These are phyloP conservation scores for Ctenosaura bakeri DNA, from an alignment of 2,797 vertebrate genomes.

Conservation along the genomic window DNA sequence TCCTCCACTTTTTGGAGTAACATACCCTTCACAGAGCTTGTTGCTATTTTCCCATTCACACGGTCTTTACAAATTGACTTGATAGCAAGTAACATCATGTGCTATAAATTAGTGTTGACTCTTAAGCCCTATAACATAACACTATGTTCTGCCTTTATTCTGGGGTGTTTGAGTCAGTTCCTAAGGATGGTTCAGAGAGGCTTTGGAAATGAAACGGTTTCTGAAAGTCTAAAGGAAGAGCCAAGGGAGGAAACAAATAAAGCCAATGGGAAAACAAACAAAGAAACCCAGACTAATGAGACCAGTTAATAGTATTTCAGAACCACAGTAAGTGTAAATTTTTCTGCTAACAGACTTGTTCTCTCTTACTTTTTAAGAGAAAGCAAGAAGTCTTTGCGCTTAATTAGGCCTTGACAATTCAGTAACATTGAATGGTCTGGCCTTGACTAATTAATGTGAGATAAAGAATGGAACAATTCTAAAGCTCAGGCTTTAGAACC, in stretches of 20 bases:
- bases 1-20: no score
- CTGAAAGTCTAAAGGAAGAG: neutral
- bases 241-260: neutral
- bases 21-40: no score
- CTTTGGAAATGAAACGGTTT: neutral
- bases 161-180: neutral
- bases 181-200: neutral
- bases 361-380: neutral
- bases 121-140: neutral
- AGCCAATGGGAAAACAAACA: neutral
- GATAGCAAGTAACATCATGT: no score
- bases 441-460: slow-evolving; percentile 69
- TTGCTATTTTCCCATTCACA: no score
- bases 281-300: neutral
- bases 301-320: slow-evolving; percentile 50
- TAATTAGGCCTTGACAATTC: slow-evolving; percentile 73
- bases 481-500: slow-evolving; percentile 56
- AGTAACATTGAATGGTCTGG: slow-evolving; percentile 61
- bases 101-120: no score
- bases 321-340: slow-evolving; percentile 46
- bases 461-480: slow-evolving; percentile 57
- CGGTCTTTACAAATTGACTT: no score
- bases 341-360: slow-evolving; percentile 53
- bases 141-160: neutral
- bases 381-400: slow-evolving; percentile 52